These are phyloP conservation scores for Aphis craccivora DNA, from an alignment of 1,140 invertebrate species.

Conservation along the genomic window DNA sequence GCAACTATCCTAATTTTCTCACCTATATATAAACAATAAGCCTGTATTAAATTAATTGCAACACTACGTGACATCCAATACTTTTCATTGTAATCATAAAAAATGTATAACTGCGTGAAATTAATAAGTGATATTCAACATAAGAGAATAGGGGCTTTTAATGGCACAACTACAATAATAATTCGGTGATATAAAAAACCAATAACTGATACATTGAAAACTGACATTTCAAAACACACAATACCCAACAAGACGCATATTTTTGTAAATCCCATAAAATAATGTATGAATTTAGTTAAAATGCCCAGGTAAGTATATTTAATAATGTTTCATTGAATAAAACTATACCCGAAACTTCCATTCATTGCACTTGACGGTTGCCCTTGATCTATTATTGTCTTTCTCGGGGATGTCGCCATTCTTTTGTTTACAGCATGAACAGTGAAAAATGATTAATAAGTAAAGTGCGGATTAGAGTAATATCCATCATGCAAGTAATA, in stretches of 20 bases:
- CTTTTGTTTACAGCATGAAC: conserved; percentile 54
- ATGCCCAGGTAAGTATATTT: conserved; percentile 47
- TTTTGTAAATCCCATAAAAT: conserved; percentile 26
- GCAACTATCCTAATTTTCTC: conserved; percentile 34
- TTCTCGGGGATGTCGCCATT: conserved; percentile 57
- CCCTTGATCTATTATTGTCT: conserved; percentile 54
- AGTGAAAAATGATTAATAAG: conserved; percentile 55
- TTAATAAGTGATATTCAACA: not conserved
- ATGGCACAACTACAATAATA: conserved; percentile 13
- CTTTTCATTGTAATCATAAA: not conserved
- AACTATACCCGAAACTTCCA: conserved; percentile 58
- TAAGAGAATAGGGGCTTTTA: not conserved
- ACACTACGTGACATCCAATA: conserved; percentile 13
- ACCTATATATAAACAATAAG: conserved; percentile 34
- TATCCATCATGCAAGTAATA: conserved; percentile 20
- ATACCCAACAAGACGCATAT: conserved; percentile 11
- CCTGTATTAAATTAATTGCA: conserved; percentile 43
- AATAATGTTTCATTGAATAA: conserved; percentile 57
- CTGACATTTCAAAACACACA: conserved; percentile 31
- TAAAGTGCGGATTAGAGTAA: conserved; percentile 36
- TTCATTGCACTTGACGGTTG: conserved; percentile 56
- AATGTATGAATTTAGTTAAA: conserved; percentile 49
- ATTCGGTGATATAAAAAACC: conserved; percentile 9
- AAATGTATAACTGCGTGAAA: conserved; percentile 4
- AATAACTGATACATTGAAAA: conserved; percentile 30